phyloP scores from a whole-genome alignment of 2,113 vertebrate species.

The Suncus etruscus region DNA sequence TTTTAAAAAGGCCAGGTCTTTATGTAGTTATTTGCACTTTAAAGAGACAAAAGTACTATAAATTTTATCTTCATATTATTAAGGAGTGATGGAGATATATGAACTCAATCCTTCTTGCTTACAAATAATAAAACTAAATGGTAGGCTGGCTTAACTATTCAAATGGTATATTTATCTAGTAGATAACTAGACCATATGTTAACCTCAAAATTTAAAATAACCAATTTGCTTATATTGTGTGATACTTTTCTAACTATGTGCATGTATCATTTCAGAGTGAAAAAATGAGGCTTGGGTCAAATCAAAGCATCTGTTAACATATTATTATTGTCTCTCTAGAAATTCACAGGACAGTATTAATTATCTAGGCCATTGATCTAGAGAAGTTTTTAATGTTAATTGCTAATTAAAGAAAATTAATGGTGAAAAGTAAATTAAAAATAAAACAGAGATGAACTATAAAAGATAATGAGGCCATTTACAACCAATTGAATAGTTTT shows the following conservation, averaged over 20 bases:
- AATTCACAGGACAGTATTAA: conserved; percentile 55
- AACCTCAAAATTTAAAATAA: conserved; percentile 76
- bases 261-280: conserved; percentile 53
- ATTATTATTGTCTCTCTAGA: conserved; percentile 59
- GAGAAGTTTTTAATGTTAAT: conserved; percentile 64
- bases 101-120: no score
- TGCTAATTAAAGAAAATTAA: conserved; percentile 79
- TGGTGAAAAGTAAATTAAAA: conserved; percentile 61
- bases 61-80: conserved; percentile 83
- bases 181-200: conserved; percentile 77
- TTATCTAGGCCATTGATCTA: conserved; percentile 57
- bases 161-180: conserved; percentile 75
- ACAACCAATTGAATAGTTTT: conserved; percentile 53
- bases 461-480: conserved; percentile 72
- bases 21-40: conserved; percentile 84
- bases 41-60: conserved; percentile 79
- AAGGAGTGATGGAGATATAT: no score
- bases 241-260: conserved; percentile 57
- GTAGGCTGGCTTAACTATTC: conserved; percentile 90
- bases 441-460: conserved; percentile 62
- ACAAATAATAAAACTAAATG: conserved; percentile 76
- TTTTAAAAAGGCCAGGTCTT: conserved; percentile 71
- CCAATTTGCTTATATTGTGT: conserved; percentile 61
- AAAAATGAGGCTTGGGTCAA: conserved; percentile 62
- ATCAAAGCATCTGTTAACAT: conserved; percentile 78